phyloP scores from a whole-genome alignment of 2,113 vertebrate species.

The Channa maculata region DNA sequence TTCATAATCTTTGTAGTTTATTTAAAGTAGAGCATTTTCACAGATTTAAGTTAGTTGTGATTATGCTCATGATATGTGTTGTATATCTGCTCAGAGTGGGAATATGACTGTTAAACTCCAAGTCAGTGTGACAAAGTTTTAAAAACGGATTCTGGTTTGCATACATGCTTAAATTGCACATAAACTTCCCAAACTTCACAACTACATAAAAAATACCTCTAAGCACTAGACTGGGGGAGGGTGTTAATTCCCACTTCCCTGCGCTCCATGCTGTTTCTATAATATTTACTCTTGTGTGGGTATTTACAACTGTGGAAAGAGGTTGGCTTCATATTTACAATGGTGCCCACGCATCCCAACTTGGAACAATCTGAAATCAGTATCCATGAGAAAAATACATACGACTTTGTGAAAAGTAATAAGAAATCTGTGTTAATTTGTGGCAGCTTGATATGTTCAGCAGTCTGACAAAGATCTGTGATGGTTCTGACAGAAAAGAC shows the following conservation, averaged over 20 bases:
- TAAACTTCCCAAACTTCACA: slow-evolving; percentile 13
- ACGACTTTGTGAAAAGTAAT: not conserved
- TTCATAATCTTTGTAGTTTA: not conserved
- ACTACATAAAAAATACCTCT: slow-evolving; percentile 18
- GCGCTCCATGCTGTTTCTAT: slow-evolving; percentile 16
- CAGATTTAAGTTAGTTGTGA: slow-evolving; percentile 11
- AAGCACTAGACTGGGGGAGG: slow-evolving; percentile 28
- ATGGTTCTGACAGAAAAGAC: not conserved
- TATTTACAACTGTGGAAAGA: slow-evolving; percentile 38
- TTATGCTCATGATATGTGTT: slow-evolving; percentile 43
- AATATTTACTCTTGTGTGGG: slow-evolving; percentile 6
- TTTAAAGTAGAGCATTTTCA: not conserved
- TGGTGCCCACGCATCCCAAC: not conserved
- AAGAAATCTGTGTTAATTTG: slow-evolving; percentile 8
- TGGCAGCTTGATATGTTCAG: slow-evolving; percentile 36
- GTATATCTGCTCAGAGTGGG: slow-evolving; percentile 22
- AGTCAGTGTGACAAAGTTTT: slow-evolving; percentile 13
- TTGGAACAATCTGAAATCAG: slow-evolving; percentile 7
- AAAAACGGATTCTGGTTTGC: slow-evolving; percentile 20
- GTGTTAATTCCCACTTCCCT: slow-evolving; percentile 35
- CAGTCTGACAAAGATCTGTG: slow-evolving; percentile 10
- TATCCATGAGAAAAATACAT: slow-evolving; percentile 4
- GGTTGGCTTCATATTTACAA: slow-evolving; percentile 29
- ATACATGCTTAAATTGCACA: slow-evolving; percentile 33
- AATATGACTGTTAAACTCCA: not conserved